Evolutionary conservation across 2,113 vertebrate species (phyloP), one percentile per base, ranked within the genome.

Genomic region (Lepidothrix coronata): DNA sequence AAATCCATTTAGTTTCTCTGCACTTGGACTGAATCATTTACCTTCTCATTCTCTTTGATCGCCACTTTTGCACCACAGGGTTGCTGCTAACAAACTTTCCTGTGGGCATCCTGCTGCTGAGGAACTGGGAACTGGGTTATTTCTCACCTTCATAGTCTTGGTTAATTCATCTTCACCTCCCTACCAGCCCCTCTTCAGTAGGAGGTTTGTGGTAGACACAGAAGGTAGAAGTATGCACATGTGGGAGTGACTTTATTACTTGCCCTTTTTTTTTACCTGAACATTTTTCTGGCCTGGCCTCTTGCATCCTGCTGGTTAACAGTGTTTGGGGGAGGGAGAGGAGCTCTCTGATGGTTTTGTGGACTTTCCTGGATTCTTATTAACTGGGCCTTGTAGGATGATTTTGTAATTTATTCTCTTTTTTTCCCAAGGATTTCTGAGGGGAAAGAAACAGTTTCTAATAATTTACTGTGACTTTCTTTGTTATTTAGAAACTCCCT

Each of bases 401-500:
- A n/a, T 54, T 52, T 30, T 21, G 6, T 49, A 55, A 62, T 6
- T 19, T 30, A 27, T 49, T 49, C 20, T 43, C 2, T 18, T 67
- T n/a, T 23, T 3, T 2, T 2, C 3, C 15, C 22, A 67, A 35
- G 1, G 0, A 2, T 35, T 3, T 19, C 12, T 39, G 24, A 19
- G 33, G 5, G 4, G 3, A 15, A 12, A 67, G 48, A 66, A 75
- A 11, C 1, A 6, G 33, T 83, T 73, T 43, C 3, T 77, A 59
- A 77, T 41, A 17, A 37, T 58, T 78, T 85, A 30, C 28, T 33
- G 6, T 71, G 31, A 67, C 43, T 74, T 57, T 19, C 12, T 63
- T 74, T 46, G 31, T 80, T 83, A 24, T 77, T 86, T 74, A 81
- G 51, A 87, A 92, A 48, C 33, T 51, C 18, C 11, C 21, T 77